Conservation (phyloP, 2,888 invertebrate genomes). For the Embidobia sp. region DNA sequence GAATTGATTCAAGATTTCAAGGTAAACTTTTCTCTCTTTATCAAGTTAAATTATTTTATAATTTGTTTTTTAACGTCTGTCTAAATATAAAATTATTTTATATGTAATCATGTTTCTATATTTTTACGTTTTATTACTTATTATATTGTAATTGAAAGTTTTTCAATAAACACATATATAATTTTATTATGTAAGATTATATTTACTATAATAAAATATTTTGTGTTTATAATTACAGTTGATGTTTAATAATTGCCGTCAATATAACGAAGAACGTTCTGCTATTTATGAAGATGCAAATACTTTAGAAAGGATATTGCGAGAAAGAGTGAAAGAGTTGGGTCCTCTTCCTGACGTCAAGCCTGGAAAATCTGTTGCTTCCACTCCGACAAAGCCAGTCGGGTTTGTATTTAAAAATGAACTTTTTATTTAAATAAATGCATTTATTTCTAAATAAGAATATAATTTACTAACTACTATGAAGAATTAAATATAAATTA, state of each 20-base stretch:
- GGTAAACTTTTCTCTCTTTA: constrained; percentile 72
- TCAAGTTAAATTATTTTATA: no score
- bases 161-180: constrained; percentile 1
- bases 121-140: no score
- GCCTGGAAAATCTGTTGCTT: constrained; percentile 74
- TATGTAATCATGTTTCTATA: no score
- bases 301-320: constrained; percentile 91
- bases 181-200: no score
- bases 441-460: no score
- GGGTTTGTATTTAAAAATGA: constrained; percentile 78
- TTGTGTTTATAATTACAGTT: no score
- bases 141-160: background rate
- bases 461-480: no score
- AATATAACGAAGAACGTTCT: constrained; percentile 98
- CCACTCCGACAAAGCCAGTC: constrained; percentile 78
- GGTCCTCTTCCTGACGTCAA: constrained; percentile 83
- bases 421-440: constrained; percentile 34
- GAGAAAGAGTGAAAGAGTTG: constrained; percentile 90
- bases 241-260: constrained; percentile 99
- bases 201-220: no score
- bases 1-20: constrained; percentile 85
- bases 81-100: no score
- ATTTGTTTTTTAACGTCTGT: no score
- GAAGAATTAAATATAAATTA: no score
- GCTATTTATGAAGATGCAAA: constrained; percentile 97